These are phyloP conservation scores for Catostomus latipinnis DNA, from an alignment of 2,797 vertebrate genomes.

Conservation along the genomic window DNA sequence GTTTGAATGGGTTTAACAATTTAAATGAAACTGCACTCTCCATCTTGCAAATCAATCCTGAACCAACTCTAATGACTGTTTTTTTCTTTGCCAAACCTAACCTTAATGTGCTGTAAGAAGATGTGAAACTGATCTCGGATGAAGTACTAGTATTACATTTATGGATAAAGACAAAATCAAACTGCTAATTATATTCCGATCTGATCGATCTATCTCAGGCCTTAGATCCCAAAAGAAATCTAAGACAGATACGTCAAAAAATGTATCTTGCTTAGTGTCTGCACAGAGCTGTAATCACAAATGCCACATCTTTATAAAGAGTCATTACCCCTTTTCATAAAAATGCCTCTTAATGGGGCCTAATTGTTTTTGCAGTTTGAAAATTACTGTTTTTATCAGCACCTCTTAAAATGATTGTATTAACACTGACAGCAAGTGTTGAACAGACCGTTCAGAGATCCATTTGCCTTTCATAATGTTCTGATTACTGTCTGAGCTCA, in stretches of 20 bases:
- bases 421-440: constrained; percentile 60
- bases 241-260: constrained; percentile 6
- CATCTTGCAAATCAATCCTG: not conserved
- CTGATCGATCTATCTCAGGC: constrained; percentile 1
- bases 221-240: constrained; percentile 20
- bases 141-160: not conserved
- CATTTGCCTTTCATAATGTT: constrained; percentile 32
- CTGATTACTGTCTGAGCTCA: constrained; percentile 39
- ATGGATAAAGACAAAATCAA: not conserved
- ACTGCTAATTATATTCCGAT: constrained; percentile 17
- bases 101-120: not conserved
- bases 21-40: too few species aligned
- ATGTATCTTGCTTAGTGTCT: constrained; percentile 8
- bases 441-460: constrained; percentile 31
- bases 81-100: not conserved
- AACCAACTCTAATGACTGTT: not conserved
- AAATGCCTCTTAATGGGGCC: constrained; percentile 63
- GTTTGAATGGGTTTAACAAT: too few species aligned
- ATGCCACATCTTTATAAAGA: constrained; percentile 7
- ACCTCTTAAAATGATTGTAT: constrained; percentile 61
- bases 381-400: constrained; percentile 58
- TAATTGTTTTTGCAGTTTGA: constrained; percentile 68
- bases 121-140: not conserved
- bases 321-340: constrained; percentile 35
- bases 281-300: constrained; percentile 32